phyloP scores from a whole-genome alignment of 1,140 invertebrate genomes.

The Drosophila lacteicornis region DNA sequence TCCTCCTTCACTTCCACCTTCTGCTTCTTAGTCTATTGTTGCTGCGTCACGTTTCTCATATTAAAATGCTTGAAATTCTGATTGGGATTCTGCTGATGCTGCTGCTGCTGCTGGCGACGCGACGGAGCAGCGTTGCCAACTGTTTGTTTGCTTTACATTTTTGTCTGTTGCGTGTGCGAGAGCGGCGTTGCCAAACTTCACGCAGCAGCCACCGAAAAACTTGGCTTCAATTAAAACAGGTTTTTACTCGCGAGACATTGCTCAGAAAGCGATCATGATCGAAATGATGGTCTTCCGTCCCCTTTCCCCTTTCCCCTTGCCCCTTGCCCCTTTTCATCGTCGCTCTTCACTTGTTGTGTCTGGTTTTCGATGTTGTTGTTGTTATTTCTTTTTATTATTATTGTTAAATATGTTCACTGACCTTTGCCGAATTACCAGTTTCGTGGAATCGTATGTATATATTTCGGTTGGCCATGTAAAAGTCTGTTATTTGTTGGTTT shows the following conservation, averaged over 20 bases:
- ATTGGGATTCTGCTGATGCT: slow-evolving; percentile 42
- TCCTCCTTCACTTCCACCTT: slow-evolving; percentile 13
- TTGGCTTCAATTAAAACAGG: slow-evolving; percentile 75
- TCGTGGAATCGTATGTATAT: slow-evolving; percentile 27
- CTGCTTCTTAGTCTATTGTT: slow-evolving; percentile 35
- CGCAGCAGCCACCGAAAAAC: slow-evolving; percentile 49
- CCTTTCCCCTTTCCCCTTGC: slow-evolving; percentile 1
- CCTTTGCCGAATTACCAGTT: slow-evolving; percentile 77
- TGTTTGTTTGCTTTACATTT: slow-evolving; percentile 48
- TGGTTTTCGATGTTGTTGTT: slow-evolving; percentile 56
- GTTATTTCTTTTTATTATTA: slow-evolving; percentile 42
- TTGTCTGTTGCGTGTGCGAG: slow-evolving; percentile 42
- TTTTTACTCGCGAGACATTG: slow-evolving; percentile 48
- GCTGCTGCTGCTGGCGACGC: slow-evolving; percentile 1
- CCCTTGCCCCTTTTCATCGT: slow-evolving; percentile 4
- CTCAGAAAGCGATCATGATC: slow-evolving; percentile 62
- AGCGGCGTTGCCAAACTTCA: slow-evolving; percentile 77
- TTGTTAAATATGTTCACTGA: slow-evolving; percentile 79
- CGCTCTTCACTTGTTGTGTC: slow-evolving; percentile 45
- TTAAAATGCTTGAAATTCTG: slow-evolving; percentile 79
- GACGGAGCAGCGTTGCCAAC: slow-evolving; percentile 47
- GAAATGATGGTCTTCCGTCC: slow-evolving; percentile 43
- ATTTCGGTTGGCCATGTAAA: slow-evolving; percentile 27
- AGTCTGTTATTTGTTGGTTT: slow-evolving; percentile 14
- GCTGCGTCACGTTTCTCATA: slow-evolving; percentile 69